Evolutionary conservation across 1,140 invertebrate genomes (phyloP).

Genomic region (Bombus picipes): DNA sequence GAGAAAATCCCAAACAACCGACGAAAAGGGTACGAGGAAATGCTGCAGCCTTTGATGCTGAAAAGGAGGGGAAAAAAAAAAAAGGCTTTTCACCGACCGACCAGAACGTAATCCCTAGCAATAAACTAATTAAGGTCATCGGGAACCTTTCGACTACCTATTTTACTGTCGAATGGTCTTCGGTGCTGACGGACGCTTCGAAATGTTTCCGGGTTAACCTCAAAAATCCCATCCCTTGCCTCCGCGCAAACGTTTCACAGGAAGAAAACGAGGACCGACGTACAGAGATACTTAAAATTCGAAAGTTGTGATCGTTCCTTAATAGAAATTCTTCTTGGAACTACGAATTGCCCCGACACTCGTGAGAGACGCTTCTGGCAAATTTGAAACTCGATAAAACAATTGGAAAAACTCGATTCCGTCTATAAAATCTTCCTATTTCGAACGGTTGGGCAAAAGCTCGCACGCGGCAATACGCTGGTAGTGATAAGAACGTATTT

Average conservation of each 20-base stretch:
- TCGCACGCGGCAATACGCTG: no score
- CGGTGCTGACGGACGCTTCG: neutral
- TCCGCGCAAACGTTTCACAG: neutral
- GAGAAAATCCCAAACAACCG: conserved; percentile 48
- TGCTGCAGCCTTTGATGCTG: conserved; percentile 40
- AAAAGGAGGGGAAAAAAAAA: conserved; percentile 7
- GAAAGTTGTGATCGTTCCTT: neutral
- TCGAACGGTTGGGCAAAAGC: neutral
- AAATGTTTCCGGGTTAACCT: conserved; percentile 22
- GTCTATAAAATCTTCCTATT: neutral
- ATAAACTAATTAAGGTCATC: conserved; percentile 77
- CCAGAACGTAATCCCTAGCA: conserved; percentile 66
- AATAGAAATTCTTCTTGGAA: neutral
- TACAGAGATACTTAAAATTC: neutral
- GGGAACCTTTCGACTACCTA: conserved; percentile 39
- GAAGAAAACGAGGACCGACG: no score
- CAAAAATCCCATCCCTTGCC: neutral
- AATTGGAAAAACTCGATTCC: neutral
- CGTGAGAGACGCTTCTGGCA: neutral
- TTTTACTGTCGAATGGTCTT: conserved; percentile 2
- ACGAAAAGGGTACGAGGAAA: conserved; percentile 55
- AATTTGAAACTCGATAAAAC: neutral
- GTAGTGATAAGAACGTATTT: no score
- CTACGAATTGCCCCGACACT: neutral
- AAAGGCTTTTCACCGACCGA: conserved; percentile 62